A percentile compares a stretch with the other conserved stretches of the same genome.
These are phyloP conservation scores for Arctopsyche grandis DNA, from an alignment of 1,140 invertebrate genomes.

Conservation along the genomic window DNA sequence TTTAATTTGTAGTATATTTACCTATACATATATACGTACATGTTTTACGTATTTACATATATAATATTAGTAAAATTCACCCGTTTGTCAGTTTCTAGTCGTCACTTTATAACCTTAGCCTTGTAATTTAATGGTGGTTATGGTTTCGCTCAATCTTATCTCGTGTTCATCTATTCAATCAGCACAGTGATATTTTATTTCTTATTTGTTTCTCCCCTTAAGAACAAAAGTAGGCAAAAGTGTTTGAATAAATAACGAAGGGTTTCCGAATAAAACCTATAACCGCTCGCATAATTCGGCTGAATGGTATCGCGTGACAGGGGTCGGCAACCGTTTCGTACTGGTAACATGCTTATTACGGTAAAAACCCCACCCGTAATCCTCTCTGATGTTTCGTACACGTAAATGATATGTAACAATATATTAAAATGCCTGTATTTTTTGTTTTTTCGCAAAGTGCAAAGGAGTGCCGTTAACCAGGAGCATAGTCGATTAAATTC, in stretches of 20 bases:
- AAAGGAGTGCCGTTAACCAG: not conserved
- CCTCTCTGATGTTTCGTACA: not conserved
- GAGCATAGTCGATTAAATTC: too few species aligned
- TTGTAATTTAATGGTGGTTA: too few species aligned
- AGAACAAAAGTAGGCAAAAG: not conserved
- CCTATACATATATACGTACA: too few species aligned
- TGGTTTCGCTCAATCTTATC: too few species aligned
- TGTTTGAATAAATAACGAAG: slow-evolving; percentile 32
- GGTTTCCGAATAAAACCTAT: not conserved
- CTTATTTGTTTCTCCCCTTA: not conserved
- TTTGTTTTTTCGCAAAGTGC: too few species aligned
- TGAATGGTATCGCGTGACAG: slow-evolving; percentile 47
- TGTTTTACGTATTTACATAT: too few species aligned
- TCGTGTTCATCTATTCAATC: too few species aligned
- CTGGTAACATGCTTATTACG: slow-evolving; percentile 50
- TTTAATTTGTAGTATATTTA: too few species aligned
- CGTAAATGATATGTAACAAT: not conserved
- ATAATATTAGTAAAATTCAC: too few species aligned
- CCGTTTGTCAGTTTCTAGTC: too few species aligned
- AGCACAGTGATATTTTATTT: not conserved
- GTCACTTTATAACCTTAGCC: too few species aligned
- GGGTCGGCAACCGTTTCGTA: slow-evolving; percentile 44
- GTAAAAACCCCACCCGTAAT: slow-evolving; percentile 16
- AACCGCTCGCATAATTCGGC: slow-evolving; percentile 27
- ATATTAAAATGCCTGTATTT: not conserved